Evolutionary conservation across 1,140 invertebrate genomes (phyloP), one percentile per base, ranked within the genome.

Genomic region (Drosophila paulistorum): DNA sequence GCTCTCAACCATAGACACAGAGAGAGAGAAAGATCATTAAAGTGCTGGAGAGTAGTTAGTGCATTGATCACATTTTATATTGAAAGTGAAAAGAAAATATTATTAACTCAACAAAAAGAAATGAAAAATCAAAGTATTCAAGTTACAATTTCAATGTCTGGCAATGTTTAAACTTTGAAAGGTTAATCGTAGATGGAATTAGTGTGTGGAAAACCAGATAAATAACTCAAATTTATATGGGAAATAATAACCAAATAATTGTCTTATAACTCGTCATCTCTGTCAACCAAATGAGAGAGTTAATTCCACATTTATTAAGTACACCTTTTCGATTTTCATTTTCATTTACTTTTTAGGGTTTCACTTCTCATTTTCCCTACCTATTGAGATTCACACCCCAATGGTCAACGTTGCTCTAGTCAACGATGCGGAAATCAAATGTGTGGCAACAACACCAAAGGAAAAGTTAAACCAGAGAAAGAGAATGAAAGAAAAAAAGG

Each of bases 391-490:
- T 37, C 59, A 39, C 77, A 81, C 65, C 77, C 60, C 62, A 81
- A 62, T 81, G 77, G 17, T 20, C 76, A 71, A n/a, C 30, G 64
- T n/a, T 30, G 30, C 20, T 35, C 17, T 17, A 67, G 37, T 64
- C 82, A 71, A 61, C 83, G 71, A 89, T 83, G 79, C 84, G 84
- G 84, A 87, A 89, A 84, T 81, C 67, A 74, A 73, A 80, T 80
- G 83, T 86, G 71, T 74, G 73, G 73, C 76, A 62, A 45, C 41
- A 23, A 51, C 30, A n/a, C 30, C 10, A 62, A 68, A 77, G 26
- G 20, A 65, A 74, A 51, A 55, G 17, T 5, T 6, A 30, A 71
- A 65, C 30, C 30, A 57, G 41, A 41, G 42, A 64, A 68, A 59
- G 37, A 62, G 61, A 70, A 42, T 26, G 23, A 61, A 76, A 48